These are phyloP conservation scores for Podarcis raffonei DNA, from an alignment of 2,113 vertebrate species.

Conservation along the genomic window DNA sequence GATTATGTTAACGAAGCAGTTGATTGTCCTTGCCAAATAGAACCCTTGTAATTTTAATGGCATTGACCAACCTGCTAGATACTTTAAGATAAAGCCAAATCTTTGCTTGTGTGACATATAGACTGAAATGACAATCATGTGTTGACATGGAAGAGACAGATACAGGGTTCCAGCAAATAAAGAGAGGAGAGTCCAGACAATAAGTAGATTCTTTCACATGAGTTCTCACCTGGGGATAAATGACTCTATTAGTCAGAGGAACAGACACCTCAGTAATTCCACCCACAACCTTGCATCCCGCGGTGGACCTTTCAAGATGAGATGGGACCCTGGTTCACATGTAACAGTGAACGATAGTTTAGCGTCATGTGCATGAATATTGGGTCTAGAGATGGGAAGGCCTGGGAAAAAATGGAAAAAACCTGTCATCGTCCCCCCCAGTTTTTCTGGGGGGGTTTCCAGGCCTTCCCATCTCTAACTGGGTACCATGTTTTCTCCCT, in stretches of 20 bases:
- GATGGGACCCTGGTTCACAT: neutral
- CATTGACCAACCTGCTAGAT: neutral
- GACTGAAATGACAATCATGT: neutral
- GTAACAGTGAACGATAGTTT: neutral
- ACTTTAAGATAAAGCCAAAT: neutral
- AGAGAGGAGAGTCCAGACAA: neutral
- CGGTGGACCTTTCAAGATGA: neutral
- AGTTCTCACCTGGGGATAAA: neutral
- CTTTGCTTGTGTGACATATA: neutral
- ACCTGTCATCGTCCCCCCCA: no score
- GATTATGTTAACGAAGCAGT: neutral
- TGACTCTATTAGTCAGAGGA: neutral
- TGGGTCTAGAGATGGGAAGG: neutral
- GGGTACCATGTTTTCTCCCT: neutral
- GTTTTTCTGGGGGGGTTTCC: no score
- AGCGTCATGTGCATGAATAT: neutral
- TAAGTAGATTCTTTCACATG: neutral
- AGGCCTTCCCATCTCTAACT: no score
- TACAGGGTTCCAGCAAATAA: neutral
- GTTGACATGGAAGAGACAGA: neutral
- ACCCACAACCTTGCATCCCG: neutral
- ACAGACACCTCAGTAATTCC: neutral
- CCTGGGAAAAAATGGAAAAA: no score
- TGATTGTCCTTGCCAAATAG: neutral
- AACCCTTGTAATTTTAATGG: neutral